phyloP scores from a whole-genome alignment of 2,888 invertebrate species.

The Cephus rjabovi region DNA sequence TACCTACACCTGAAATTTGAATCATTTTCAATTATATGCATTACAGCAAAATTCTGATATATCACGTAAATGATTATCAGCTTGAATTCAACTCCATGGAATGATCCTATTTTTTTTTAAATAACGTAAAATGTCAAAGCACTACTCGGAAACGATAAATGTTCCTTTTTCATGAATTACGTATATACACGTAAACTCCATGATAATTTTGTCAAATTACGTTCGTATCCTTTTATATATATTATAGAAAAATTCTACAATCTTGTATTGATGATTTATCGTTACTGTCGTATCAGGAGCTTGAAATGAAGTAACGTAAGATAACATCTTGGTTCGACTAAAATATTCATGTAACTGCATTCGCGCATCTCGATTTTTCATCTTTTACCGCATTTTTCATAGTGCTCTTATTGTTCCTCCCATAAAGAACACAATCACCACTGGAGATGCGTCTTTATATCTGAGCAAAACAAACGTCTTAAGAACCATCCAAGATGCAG shows the following conservation, averaged over 20 bases:
- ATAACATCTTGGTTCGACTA: neutral
- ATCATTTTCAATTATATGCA: too few relatives aligned
- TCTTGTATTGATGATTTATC: neutral
- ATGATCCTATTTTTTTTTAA: too few relatives aligned
- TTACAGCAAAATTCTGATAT: too few relatives aligned
- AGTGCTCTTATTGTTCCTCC: neutral
- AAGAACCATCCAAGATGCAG: conserved; percentile 28
- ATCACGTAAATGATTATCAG: too few relatives aligned
- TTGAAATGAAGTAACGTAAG: neutral
- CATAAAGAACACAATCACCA: neutral
- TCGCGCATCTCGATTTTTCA: neutral
- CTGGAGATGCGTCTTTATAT: neutral
- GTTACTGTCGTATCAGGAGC: neutral
- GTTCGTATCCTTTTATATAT: neutral
- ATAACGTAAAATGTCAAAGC: neutral
- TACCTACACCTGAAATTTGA: too few relatives aligned
- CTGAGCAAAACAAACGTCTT: conserved; percentile 19
- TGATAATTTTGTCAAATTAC: neutral
- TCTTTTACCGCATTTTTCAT: neutral
- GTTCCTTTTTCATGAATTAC: neutral
- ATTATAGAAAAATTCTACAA: neutral
- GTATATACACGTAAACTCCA: neutral
- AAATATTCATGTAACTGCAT: neutral
- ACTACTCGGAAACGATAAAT: neutral
- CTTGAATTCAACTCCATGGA: too few relatives aligned